phyloP scores from a whole-genome alignment of 2,888 invertebrate species.

The Lacanobia oleracea region DNA sequence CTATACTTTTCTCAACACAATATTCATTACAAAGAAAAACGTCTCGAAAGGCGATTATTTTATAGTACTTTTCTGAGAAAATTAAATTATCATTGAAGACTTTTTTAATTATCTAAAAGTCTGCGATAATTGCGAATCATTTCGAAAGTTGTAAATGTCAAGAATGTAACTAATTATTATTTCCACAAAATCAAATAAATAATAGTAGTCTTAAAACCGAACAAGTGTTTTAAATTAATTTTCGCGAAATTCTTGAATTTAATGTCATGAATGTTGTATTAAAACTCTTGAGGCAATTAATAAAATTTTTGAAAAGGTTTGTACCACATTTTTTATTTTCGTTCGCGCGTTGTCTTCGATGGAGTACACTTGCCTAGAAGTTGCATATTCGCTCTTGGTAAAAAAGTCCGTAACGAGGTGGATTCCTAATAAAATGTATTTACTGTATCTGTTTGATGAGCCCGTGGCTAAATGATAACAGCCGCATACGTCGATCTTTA shows the following conservation, averaged over 20 bases:
- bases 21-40: neutral
- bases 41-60: neutral
- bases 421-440: too few relatives aligned
- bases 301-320: too few relatives aligned
- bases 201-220: neutral
- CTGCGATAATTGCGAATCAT: constrained; percentile 1
- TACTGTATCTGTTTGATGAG: too few relatives aligned
- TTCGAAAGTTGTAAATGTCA: constrained; percentile 14
- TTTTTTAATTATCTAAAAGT: neutral
- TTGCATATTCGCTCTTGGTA: too few relatives aligned
- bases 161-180: constrained; percentile 1
- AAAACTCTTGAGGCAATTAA: neutral
- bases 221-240: neutral
- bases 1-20: neutral
- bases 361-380: too few relatives aligned
- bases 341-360: too few relatives aligned
- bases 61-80: constrained; percentile 1
- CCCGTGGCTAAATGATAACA: too few relatives aligned
- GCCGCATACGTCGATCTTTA: too few relatives aligned
- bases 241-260: neutral
- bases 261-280: neutral
- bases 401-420: too few relatives aligned
- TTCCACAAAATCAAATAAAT: neutral
- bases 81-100: neutral
- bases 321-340: too few relatives aligned